Evolutionary conservation across 2,888 invertebrate genomes (phyloP).

Genomic region (Cheilosia soror): DNA sequence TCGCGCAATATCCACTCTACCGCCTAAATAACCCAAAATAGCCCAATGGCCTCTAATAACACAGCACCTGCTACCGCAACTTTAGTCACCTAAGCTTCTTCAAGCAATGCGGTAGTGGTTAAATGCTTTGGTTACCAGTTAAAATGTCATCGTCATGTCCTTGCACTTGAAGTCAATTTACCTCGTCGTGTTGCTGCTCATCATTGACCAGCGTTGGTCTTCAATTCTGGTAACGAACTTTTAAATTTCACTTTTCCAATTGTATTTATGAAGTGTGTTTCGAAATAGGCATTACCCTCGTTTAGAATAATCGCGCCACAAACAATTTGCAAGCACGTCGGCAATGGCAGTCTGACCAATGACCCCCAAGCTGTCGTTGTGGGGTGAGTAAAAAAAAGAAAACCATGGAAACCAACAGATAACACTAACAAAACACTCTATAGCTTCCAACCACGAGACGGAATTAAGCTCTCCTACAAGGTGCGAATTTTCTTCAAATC

Average conservation of each 20-base stretch:
- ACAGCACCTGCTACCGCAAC: background rate
- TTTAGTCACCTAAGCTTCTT: slow-evolving; percentile 46
- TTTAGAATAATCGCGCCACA: slow-evolving; percentile 77
- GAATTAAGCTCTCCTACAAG: slow-evolving; percentile 77
- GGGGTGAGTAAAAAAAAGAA: slow-evolving; percentile 48
- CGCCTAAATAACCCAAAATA: background rate
- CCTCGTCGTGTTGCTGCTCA: slow-evolving; percentile 22
- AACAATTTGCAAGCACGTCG: slow-evolving; percentile 74
- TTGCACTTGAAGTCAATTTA: slow-evolving; percentile 61
- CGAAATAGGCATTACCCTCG: slow-evolving; percentile 62
- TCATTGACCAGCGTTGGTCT: slow-evolving; percentile 10
- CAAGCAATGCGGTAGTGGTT: slow-evolving; percentile 47
- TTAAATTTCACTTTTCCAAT: slow-evolving; percentile 1
- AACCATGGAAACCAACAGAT: slow-evolving; percentile 30
- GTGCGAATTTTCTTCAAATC: slow-evolving; percentile 77
- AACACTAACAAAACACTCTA: background rate
- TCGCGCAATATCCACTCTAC: background rate
- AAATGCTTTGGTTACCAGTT: slow-evolving; percentile 4
- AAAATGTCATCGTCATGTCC: slow-evolving; percentile 65
- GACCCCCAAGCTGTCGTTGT: slow-evolving; percentile 69
- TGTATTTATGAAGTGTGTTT: background rate
- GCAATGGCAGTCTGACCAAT: slow-evolving; percentile 62
- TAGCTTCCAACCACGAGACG: slow-evolving; percentile 77
- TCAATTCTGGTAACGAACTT: slow-evolving; percentile 41
- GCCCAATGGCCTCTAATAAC: background rate